Percentiles rank a stretch among this genome's conserved stretches.
These are phyloP conservation scores for Leptinotarsa peninsularis DNA, from an alignment of 2,888 invertebrate genomes.

Conservation along the genomic window DNA sequence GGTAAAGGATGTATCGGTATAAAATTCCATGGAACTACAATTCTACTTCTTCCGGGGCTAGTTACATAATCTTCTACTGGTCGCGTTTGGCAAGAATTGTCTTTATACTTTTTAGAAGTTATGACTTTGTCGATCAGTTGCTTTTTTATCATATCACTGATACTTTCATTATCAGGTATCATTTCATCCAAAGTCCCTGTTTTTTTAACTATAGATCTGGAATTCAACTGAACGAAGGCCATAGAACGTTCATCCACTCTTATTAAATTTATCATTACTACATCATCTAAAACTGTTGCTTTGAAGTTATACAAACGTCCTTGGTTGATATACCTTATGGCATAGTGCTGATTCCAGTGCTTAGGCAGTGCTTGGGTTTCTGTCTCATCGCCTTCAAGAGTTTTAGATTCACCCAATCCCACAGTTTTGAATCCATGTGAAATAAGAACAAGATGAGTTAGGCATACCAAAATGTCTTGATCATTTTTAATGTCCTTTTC, in stretches of 20 bases:
- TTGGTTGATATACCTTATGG: slow-evolving; percentile 78
- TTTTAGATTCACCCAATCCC: slow-evolving; percentile 75
- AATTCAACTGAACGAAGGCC: slow-evolving; percentile 66
- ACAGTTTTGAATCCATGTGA: slow-evolving; percentile 79
- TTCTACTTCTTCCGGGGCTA: not conserved
- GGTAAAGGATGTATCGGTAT: not conserved
- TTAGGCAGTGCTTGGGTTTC: slow-evolving; percentile 79
- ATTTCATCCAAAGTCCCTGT: slow-evolving; percentile 72
- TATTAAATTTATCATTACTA: slow-evolving; percentile 63
- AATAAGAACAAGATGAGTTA: slow-evolving; percentile 78
- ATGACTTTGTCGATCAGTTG: slow-evolving; percentile 77
- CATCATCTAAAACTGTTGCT: slow-evolving; percentile 64
- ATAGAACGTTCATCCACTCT: slow-evolving; percentile 67
- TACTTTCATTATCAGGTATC: slow-evolving; percentile 74
- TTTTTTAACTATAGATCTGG: slow-evolving; percentile 56
- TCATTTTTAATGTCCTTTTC: slow-evolving; percentile 73
- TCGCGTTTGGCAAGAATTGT: slow-evolving; percentile 54
- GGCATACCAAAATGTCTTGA: slow-evolving; percentile 77
- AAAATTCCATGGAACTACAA: not conserved
- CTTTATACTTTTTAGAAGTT: slow-evolving; percentile 53
- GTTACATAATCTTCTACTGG: slow-evolving; percentile 2
- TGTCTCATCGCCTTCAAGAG: slow-evolving; percentile 67
- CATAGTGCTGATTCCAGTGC: slow-evolving; percentile 83
- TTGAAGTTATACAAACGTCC: slow-evolving; percentile 76
- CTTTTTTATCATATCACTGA: slow-evolving; percentile 73